Percentiles rank a stretch among this genome's conserved stretches.
These are phyloP conservation scores for Caenorhabditis imperialis DNA, from an alignment of 2,888 invertebrate species.

Conservation along the genomic window DNA sequence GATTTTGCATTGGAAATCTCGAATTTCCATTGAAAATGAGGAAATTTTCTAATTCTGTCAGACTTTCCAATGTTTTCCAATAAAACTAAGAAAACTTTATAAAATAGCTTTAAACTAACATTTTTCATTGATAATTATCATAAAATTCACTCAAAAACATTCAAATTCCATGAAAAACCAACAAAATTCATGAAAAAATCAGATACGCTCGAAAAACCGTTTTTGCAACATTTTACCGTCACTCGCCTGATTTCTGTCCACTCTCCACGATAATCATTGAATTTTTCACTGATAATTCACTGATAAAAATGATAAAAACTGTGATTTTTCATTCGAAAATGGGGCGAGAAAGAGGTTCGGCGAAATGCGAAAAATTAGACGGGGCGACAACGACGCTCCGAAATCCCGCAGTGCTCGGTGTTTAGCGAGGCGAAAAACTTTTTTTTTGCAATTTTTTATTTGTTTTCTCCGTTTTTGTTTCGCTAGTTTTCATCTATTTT, in stretches of 20 bases:
- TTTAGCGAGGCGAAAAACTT: conserved; percentile 17
- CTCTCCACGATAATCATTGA: conserved; percentile 25
- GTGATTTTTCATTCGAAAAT: conserved; percentile 29
- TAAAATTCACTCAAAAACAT: too few relatives aligned
- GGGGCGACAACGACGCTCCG: conserved; percentile 47
- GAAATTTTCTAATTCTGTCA: too few relatives aligned
- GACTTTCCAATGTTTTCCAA: too few relatives aligned
- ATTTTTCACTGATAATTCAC: conserved; percentile 12
- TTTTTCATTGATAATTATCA: too few relatives aligned
- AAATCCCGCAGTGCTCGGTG: conserved; percentile 9
- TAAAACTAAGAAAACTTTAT: too few relatives aligned
- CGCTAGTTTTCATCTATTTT: conserved; percentile 3
- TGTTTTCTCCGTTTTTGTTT: conserved; percentile 7
- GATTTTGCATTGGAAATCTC: too few relatives aligned
- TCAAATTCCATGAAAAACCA: too few relatives aligned
- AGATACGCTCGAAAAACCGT: too few relatives aligned
- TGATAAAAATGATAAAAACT: conserved; percentile 27
- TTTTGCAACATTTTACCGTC: conserved; percentile 2
- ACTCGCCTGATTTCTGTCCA: conserved; percentile 29
- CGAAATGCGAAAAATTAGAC: conserved; percentile 40
- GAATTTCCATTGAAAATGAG: too few relatives aligned
- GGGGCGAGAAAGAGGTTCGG: conserved; percentile 17
- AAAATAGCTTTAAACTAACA: too few relatives aligned
- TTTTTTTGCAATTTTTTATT: background rate
- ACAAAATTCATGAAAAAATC: too few relatives aligned